phyloP scores from a whole-genome alignment of 2,113 vertebrate species.

The Nesogale talazaci region DNA sequence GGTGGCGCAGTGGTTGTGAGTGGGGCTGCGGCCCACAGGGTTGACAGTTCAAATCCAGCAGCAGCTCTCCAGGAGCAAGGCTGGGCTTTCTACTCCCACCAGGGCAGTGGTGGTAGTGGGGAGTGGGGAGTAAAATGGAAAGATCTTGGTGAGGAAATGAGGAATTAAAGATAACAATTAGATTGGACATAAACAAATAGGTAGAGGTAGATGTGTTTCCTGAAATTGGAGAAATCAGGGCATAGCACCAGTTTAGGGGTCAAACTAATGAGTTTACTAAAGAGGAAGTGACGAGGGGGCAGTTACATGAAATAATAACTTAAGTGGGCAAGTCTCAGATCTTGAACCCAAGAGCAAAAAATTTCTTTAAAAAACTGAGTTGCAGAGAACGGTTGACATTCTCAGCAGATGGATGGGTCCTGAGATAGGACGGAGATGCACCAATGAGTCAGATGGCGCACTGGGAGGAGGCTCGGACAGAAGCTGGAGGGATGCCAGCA shows the following conservation, averaged over 20 bases:
- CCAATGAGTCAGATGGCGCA: not conserved
- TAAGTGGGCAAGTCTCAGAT: not conserved
- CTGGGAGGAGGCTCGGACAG: not conserved
- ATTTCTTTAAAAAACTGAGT: too few species aligned
- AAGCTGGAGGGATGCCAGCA: not conserved
- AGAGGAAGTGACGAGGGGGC: too few species aligned
- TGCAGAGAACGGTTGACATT: not conserved
- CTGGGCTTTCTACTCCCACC: too few species aligned
- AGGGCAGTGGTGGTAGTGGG: too few species aligned
- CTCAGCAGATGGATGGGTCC: not conserved
- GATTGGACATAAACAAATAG: not conserved
- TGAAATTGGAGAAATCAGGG: not conserved
- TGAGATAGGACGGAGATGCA: not conserved
- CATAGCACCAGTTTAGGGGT: not conserved
- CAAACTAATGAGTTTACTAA: slow-evolving; percentile 10
- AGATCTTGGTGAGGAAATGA: not conserved
- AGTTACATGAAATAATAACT: too few species aligned
- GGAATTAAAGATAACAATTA: not conserved
- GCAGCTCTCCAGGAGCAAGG: too few species aligned
- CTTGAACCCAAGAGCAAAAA: not conserved
- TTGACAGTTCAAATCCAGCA: too few species aligned
- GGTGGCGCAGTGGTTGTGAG: too few species aligned
- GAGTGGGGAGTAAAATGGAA: slow-evolving; percentile 35
- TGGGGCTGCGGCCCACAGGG: too few species aligned
- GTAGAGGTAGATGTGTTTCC: not conserved